Conservation (phyloP, 1,140 invertebrate species). For the Trichonephila clavata region DNA sequence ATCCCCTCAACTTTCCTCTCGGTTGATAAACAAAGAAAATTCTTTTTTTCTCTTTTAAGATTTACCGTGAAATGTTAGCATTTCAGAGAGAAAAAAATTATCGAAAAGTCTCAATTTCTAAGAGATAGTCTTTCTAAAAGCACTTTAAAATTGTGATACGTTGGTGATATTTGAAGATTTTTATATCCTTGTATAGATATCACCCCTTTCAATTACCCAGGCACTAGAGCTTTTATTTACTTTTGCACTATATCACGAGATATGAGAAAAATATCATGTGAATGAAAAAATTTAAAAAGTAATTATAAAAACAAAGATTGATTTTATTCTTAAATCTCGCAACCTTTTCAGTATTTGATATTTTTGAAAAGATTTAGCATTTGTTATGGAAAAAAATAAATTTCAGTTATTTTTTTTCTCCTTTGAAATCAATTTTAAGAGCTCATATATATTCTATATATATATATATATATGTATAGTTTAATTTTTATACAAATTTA, state of each 20-base stretch:
- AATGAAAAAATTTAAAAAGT: background rate
- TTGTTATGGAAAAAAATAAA: too few relatives aligned
- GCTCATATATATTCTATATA: too few relatives aligned
- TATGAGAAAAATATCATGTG: background rate
- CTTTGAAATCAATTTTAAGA: too few relatives aligned
- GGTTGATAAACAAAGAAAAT: background rate
- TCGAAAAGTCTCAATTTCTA: background rate
- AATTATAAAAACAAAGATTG: too few relatives aligned
- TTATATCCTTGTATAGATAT: background rate
- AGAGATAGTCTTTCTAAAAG: background rate
- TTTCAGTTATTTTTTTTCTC: too few relatives aligned
- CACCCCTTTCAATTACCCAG: background rate
- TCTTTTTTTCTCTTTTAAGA: background rate
- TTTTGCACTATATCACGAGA: background rate
- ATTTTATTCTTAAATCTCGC: too few relatives aligned
- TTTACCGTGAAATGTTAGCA: background rate
- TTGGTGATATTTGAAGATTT: background rate
- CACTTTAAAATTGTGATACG: background rate
- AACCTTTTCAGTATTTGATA: too few relatives aligned
- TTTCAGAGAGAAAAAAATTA: background rate
- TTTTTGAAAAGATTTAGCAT: too few relatives aligned
- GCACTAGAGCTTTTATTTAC: background rate
- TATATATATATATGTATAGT: too few relatives aligned
- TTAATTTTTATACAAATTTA: too few relatives aligned
- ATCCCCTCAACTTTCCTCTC: background rate